These are phyloP conservation scores for Sparus aurata DNA, from an alignment of 2,797 vertebrate species.

Conservation along the genomic window DNA sequence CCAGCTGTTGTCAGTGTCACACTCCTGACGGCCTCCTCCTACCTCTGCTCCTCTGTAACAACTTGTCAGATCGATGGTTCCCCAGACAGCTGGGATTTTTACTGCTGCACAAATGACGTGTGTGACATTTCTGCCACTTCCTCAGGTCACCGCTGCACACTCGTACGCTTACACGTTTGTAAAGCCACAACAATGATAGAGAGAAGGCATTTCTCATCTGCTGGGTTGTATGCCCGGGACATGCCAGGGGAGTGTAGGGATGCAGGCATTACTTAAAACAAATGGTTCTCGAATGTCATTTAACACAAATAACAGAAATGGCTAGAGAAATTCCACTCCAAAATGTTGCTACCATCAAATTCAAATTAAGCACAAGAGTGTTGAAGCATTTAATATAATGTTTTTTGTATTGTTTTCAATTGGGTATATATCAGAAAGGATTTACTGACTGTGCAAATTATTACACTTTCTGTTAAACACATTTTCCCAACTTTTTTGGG, in stretches of 20 bases:
- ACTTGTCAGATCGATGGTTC: slow-evolving; percentile 86
- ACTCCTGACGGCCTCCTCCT: slow-evolving; percentile 67
- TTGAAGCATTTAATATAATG: no score
- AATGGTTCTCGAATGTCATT: slow-evolving; percentile 2
- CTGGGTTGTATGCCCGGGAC: slow-evolving; percentile 3
- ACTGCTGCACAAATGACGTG: slow-evolving; percentile 73
- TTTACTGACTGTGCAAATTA: no score
- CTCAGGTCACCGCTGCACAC: slow-evolving; percentile 57
- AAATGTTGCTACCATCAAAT: neutral
- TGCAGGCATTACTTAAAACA: neutral
- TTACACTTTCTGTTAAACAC: no score
- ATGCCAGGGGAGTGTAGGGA: slow-evolving; percentile 12
- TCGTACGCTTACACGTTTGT: slow-evolving; percentile 39
- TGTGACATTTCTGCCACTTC: slow-evolving; percentile 79
- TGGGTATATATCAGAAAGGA: no score
- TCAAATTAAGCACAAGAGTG: no score
- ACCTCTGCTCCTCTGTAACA: slow-evolving; percentile 79
- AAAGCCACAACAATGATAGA: slow-evolving; percentile 41
- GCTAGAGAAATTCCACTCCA: neutral
- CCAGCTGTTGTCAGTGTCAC: slow-evolving; percentile 72
- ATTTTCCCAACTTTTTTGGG: no score
- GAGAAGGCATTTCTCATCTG: slow-evolving; percentile 28
- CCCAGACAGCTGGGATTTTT: slow-evolving; percentile 69
- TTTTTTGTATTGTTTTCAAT: no score
- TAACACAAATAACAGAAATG: neutral